These are phyloP conservation scores for Camelus dromedarius DNA, from an alignment of 2,113 vertebrate genomes.

Conservation along the genomic window DNA sequence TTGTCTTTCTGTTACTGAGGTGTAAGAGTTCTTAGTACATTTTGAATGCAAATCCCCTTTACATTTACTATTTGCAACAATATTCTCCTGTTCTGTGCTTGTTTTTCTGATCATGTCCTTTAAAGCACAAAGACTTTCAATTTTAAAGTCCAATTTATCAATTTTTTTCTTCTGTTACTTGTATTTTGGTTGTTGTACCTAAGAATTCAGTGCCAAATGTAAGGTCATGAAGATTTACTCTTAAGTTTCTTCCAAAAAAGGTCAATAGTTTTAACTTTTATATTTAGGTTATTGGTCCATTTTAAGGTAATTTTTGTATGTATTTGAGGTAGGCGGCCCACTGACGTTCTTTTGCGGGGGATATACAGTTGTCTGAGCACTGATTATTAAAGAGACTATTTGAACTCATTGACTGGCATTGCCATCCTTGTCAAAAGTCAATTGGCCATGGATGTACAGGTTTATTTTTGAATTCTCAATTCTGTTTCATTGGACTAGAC, in stretches of 20 bases:
- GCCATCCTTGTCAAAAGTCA: background rate
- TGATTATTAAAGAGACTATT: background rate
- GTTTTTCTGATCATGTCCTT: background rate
- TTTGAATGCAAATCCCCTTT: background rate
- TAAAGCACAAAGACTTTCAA: background rate
- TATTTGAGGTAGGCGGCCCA: background rate
- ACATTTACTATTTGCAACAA: background rate
- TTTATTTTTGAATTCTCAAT: background rate
- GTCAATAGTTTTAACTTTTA: background rate
- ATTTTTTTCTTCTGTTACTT: background rate
- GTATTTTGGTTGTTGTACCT: background rate
- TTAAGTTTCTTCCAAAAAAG: background rate
- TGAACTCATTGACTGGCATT: rapidly evolving
- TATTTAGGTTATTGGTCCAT: background rate
- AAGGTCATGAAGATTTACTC: background rate
- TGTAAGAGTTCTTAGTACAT: background rate
- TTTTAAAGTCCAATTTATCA: background rate
- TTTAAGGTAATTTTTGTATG: background rate
- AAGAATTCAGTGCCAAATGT: background rate
- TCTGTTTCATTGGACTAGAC: background rate
- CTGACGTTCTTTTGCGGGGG: background rate
- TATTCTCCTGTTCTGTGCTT: background rate
- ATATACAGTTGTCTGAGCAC: background rate
- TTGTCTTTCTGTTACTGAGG: background rate
- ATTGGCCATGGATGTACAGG: too few species aligned